Evolutionary conservation across 2,888 invertebrate species (phyloP), one percentile per base, ranked within the genome.

Genomic region (Coelinius sp.): DNA sequence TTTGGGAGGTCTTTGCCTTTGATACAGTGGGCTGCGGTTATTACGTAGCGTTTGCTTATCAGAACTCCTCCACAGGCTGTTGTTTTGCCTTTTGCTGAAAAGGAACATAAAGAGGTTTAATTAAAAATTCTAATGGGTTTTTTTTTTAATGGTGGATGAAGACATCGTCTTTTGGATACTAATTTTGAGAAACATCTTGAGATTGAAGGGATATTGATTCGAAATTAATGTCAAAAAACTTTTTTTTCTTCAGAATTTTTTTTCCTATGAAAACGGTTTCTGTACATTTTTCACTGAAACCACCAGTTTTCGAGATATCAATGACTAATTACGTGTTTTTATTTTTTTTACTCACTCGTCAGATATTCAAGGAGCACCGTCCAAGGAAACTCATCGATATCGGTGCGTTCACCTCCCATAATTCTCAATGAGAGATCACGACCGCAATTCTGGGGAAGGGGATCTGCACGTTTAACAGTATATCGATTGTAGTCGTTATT

Each of bases 11-110:
- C 92, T 41, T 90, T 88, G 1, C 92, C 92, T 81, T 91, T 92
- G 24, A 94, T 88, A 80, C 95, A 95, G 82, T 95, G 94, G 0
- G 93, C 93, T 0, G 94, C 94, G 0, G 94, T 94, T 64, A 95
- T 80, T 5, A 94, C 90, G 81, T 94, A 94, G 73, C 90, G 90
- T 0, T 89, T 88, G 68, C 90, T 92, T 79, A 95, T 93, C 20
- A 95, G 87, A 0, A 92, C 93, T 0, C 94, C 94, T 0, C 94
- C 94, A 81, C 94, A 95, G 79, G 93, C 92, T 77, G 92, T 93
- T 0, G 92, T 91, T 79, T 89, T 89, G 35, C 90, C 90, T 59
- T 90, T 91, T 83, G 91, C 91, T 91, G 77, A 22, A n/a, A 12
- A 14, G 20, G 25, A 14, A 27, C 44, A 59, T 38, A 5, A 38